Evolutionary conservation across 2,888 invertebrate genomes (phyloP).

Genomic region (Drosophila aldrichi): DNA sequence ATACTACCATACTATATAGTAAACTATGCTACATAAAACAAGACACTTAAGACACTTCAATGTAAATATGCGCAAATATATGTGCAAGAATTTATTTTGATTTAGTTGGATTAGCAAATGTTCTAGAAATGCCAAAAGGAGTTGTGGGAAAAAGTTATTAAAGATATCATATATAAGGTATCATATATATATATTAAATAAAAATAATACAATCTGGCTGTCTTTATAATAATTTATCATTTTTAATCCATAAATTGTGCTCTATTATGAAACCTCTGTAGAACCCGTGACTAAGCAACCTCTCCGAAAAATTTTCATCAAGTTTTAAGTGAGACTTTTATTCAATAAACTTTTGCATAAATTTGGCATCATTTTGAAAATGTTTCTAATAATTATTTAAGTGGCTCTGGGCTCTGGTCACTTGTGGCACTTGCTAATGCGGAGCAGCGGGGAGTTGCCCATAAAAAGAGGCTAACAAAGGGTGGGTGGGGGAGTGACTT

Average conservation of each 20-base stretch:
- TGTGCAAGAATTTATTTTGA: not conserved
- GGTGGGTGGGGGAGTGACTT: not conserved
- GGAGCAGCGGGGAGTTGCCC: not conserved
- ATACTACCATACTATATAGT: constrained; percentile 1
- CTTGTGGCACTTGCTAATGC: not conserved
- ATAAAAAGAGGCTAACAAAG: not conserved
- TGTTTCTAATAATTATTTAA: constrained; percentile 43
- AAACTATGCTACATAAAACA: constrained; percentile 12
- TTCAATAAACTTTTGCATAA: constrained; percentile 6
- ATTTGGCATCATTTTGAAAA: constrained; percentile 3
- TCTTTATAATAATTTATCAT: too few species aligned
- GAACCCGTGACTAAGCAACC: too few species aligned
- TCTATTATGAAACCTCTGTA: not conserved
- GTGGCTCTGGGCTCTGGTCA: constrained; percentile 10
- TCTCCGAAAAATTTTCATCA: not conserved
- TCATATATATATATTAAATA: not conserved
- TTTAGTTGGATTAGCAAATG: not conserved
- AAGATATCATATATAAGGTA: too few species aligned
- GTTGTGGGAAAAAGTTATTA: not conserved
- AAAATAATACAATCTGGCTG: too few species aligned
- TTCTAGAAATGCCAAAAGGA: not conserved
- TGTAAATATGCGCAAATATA: not conserved
- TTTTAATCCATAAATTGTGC: too few species aligned
- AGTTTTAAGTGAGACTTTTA: constrained; percentile 16
- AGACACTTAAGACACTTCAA: constrained; percentile 2